A percentile compares a stretch with the other conserved stretches of the same genome.
These are phyloP conservation scores for Aelia acuminata DNA, from an alignment of 2,888 invertebrate species.

Conservation along the genomic window DNA sequence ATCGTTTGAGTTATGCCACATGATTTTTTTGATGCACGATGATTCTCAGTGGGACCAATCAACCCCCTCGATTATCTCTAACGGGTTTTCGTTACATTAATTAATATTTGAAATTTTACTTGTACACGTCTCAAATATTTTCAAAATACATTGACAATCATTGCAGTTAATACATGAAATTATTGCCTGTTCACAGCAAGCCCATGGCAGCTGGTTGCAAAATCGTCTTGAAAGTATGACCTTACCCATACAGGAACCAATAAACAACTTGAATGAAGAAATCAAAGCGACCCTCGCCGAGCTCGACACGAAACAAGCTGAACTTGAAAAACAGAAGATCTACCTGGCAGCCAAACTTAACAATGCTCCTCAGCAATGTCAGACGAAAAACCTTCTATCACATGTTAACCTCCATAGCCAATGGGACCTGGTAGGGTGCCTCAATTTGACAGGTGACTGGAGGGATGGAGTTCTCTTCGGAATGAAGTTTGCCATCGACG, in stretches of 20 bases:
- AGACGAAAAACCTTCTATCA: neutral
- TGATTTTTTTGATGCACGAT: too few relatives aligned
- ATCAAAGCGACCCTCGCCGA: neutral
- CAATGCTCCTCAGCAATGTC: neutral
- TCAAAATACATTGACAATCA: too few relatives aligned
- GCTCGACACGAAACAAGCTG: neutral
- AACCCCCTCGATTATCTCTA: too few relatives aligned
- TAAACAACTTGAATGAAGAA: neutral
- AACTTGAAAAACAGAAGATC: neutral
- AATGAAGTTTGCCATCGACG: neutral
- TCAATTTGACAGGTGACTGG: conserved; percentile 15
- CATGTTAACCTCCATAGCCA: neutral
- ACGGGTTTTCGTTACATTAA: too few relatives aligned
- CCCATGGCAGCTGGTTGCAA: conserved; percentile 4
- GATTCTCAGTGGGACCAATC: too few relatives aligned
- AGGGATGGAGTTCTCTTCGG: neutral
- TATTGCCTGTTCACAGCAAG: conserved; percentile 13
- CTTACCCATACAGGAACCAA: neutral
- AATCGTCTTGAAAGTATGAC: neutral
- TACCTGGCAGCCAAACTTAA: neutral
- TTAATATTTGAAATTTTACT: too few relatives aligned
- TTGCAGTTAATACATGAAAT: neutral
- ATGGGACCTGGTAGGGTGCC: neutral
- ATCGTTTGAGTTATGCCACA: too few relatives aligned
- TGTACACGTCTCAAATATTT: too few relatives aligned